Evolutionary conservation across 1,140 invertebrate species (phyloP).

Genomic region (Pogonomyrmex barbatus): DNA sequence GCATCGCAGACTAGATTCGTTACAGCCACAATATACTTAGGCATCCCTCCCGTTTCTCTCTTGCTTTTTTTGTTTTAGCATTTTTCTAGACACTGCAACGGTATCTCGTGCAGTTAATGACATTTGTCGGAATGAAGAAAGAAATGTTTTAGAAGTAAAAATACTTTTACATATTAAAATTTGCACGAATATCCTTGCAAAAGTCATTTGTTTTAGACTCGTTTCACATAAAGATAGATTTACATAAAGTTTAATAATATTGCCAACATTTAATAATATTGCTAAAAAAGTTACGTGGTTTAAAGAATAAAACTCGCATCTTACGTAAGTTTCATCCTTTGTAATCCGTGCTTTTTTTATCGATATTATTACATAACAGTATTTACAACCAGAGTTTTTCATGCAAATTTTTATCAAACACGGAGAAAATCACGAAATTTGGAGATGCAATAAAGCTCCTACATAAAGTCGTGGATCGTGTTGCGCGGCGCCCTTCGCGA

Average conservation of each 20-base stretch:
- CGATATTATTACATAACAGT: not conserved
- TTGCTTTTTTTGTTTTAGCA: not conserved
- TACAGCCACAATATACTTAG: slow-evolving; percentile 6
- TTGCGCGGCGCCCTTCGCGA: slow-evolving; percentile 5
- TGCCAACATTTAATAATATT: no score
- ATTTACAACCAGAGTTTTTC: not conserved
- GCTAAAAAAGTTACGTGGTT: no score
- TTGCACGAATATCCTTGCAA: not conserved
- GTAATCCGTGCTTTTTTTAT: not conserved
- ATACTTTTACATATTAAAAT: not conserved
- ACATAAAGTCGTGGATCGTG: slow-evolving; percentile 2
- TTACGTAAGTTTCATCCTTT: not conserved
- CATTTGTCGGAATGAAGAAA: slow-evolving; percentile 7
- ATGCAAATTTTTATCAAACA: not conserved
- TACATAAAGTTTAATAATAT: no score
- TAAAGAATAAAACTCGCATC: not conserved
- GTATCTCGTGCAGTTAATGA: slow-evolving; percentile 22
- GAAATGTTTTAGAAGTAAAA: not conserved
- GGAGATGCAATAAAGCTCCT: not conserved
- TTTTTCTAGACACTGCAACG: not conserved
- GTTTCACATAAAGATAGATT: no score
- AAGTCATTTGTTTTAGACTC: not conserved
- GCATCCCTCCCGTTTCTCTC: not conserved
- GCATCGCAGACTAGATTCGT: slow-evolving; percentile 48
- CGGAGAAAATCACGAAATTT: not conserved